phyloP scores from a whole-genome alignment of 2,888 invertebrate species.

The Drosophila diplacantha region DNA sequence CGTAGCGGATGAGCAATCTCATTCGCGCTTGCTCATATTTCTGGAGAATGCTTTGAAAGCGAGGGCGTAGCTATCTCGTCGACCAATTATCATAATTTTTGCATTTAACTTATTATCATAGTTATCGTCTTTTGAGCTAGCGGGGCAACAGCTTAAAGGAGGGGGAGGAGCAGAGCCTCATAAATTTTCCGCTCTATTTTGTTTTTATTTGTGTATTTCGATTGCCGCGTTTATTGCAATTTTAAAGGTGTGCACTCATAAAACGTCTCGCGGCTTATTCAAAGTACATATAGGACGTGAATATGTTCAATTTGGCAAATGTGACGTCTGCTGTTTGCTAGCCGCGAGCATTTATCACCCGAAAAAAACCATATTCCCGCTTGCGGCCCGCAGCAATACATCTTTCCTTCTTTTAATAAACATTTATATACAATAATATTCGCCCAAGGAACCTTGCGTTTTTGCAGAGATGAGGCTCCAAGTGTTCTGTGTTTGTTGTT shows the following conservation, averaged over 20 bases:
- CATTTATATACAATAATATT: conserved; percentile 48
- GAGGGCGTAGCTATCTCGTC: conserved; percentile 20
- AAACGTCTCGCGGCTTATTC: conserved; percentile 3
- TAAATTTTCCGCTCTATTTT: conserved; percentile 25
- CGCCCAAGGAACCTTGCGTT: conserved; percentile 62
- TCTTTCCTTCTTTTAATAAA: conserved; percentile 34
- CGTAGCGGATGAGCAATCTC: conserved; percentile 58
- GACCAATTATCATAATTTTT: conserved; percentile 68
- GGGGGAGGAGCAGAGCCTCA: conserved; percentile 28
- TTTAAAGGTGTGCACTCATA: conserved; percentile 29
- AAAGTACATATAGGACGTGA: conserved; percentile 12
- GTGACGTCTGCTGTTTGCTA: conserved; percentile 41
- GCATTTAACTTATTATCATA: conserved; percentile 62
- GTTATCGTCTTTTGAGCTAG: conserved; percentile 48
- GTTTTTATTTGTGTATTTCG: conserved; percentile 13
- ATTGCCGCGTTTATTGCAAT: conserved; percentile 29
- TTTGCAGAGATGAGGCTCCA: conserved; percentile 41
- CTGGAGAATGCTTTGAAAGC: conserved; percentile 21
- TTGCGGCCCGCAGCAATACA: conserved; percentile 4
- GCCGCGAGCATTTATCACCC: conserved; percentile 38
- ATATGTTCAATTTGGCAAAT: conserved; percentile 46
- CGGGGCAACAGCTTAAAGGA: conserved; percentile 10
- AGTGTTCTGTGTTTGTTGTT: conserved; percentile 59
- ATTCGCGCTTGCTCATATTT: conserved; percentile 26
- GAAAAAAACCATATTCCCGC: conserved; percentile 15